phyloP scores from a whole-genome alignment of 2,888 invertebrate species.

The Prionchulus punctatus region DNA sequence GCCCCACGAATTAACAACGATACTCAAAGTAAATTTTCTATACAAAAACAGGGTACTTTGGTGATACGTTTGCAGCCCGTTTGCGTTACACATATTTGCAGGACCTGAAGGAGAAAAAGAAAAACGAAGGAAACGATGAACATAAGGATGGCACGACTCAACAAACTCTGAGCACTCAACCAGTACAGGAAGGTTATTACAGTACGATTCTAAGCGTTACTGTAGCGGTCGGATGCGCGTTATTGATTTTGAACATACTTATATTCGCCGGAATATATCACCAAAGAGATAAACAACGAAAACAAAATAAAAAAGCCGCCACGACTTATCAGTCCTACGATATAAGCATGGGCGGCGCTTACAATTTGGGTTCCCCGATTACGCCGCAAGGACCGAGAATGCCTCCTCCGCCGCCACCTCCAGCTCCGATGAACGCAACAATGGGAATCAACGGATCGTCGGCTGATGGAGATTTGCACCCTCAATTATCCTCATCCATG shows the following conservation, averaged over 20 bases:
- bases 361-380: slow-evolving; percentile 10
- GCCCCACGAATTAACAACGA: slow-evolving; percentile 6
- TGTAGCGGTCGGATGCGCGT: slow-evolving; percentile 22
- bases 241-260: slow-evolving; percentile 26
- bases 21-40: slow-evolving; percentile 3
- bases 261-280: slow-evolving; percentile 22
- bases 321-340: slow-evolving; percentile 17
- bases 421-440: background rate
- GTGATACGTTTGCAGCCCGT: too few relatives aligned
- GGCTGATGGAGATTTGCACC: background rate
- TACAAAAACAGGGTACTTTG: too few relatives aligned
- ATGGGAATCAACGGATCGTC: background rate
- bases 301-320: slow-evolving; percentile 7
- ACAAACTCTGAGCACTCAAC: slow-evolving; percentile 13
- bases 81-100: too few relatives aligned
- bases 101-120: too few relatives aligned
- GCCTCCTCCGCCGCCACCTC: slow-evolving; percentile 13
- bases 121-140: too few relatives aligned
- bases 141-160: too few relatives aligned
- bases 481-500: background rate
- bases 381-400: slow-evolving; percentile 1
- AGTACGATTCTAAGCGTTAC: slow-evolving; percentile 19
- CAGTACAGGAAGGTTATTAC: slow-evolving; percentile 13
- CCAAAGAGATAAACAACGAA: slow-evolving; percentile 21
- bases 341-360: background rate